Percentiles rank a stretch among this genome's conserved stretches.
phyloP scores from a whole-genome alignment of 2,888 invertebrate genomes.

The Cosmopolites sordidus region DNA sequence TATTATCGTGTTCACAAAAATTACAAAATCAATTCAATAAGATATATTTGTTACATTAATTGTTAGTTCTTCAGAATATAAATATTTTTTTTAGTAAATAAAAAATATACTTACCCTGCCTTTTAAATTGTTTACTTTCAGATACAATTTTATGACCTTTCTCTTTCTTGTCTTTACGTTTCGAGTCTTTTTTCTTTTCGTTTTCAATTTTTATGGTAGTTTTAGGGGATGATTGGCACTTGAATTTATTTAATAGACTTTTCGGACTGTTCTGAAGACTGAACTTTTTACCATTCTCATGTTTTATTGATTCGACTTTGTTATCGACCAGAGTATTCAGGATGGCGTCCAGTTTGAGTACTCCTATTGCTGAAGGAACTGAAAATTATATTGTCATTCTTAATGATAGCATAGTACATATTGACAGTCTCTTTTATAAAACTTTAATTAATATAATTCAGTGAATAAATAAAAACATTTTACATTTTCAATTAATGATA shows the following conservation, averaged over 20 bases:
- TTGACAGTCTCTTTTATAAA: no score
- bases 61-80: no score
- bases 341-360: conserved; percentile 64
- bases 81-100: no score
- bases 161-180: conserved; percentile 25
- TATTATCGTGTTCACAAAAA: no score
- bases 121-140: conserved; percentile 25
- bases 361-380: conserved; percentile 41
- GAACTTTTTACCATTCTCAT: conserved; percentile 43
- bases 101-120: conserved; percentile 25
- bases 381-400: no score
- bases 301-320: conserved; percentile 62
- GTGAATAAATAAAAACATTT: no score
- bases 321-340: conserved; percentile 67
- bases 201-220: conserved; percentile 26
- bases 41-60: no score
- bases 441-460: no score
- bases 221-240: conserved; percentile 27
- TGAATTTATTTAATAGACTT: conserved; percentile 41
- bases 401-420: no score
- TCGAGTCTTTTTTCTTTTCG: conserved; percentile 21
- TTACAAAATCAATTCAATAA: no score
- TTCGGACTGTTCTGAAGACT: conserved; percentile 48
- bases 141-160: conserved; percentile 8
- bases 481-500: no score